A percentile compares a stretch with the other conserved stretches of the same genome.
Evolutionary conservation across 2,113 vertebrate species (phyloP).

Genomic region (Tinamus guttatus): DNA sequence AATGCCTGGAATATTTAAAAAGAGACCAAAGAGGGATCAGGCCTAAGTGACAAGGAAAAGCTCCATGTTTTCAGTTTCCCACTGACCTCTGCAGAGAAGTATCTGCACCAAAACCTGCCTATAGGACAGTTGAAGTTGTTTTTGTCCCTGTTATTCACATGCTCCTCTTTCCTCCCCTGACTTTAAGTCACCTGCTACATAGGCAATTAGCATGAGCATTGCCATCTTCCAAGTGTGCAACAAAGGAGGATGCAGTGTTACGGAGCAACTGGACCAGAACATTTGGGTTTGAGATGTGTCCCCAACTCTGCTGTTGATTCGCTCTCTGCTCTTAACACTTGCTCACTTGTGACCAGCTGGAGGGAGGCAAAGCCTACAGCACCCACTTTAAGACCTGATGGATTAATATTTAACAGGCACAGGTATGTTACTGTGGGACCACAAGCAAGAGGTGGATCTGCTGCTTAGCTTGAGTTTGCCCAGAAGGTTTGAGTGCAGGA

Average conservation of each 20-base stretch:
- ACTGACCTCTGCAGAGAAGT: neutral
- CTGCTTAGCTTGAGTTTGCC: neutral
- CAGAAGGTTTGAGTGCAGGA: neutral
- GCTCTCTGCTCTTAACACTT: rapidly evolving
- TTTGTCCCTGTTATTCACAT: neutral
- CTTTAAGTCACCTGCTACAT: neutral
- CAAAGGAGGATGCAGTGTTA: neutral
- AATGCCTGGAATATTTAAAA: neutral
- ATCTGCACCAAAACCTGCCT: neutral
- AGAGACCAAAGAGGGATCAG: neutral
- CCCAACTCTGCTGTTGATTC: neutral
- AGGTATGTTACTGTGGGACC: neutral
- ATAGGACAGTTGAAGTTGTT: neutral
- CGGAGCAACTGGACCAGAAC: neutral
- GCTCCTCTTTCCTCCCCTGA: neutral
- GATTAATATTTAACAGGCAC: neutral
- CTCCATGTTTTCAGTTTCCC: neutral
- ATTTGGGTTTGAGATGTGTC: neutral
- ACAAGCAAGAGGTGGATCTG: neutral
- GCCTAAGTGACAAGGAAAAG: neutral
- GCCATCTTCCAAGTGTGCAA: conserved; percentile 15
- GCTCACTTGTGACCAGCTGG: neutral
- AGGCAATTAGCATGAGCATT: neutral
- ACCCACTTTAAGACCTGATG: neutral
- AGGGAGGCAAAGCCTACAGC: no score